Evolutionary conservation across 2,113 vertebrate genomes (phyloP), one percentile per base, ranked within the genome.

Genomic region (Microtus montanus): DNA sequence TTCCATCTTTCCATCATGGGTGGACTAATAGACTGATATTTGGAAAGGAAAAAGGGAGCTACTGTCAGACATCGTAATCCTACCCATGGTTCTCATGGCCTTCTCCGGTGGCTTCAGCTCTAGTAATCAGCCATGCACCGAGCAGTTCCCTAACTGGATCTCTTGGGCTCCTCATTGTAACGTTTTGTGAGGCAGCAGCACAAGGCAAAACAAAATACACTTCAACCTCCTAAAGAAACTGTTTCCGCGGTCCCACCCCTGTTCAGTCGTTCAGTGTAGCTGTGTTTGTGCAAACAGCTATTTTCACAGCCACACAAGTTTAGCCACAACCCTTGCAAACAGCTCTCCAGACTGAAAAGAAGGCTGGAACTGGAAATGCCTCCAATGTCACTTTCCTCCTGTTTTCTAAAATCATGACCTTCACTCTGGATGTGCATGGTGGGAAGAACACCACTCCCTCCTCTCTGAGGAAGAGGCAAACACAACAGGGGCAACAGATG

Each of bases 131-230:
- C 19, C 58, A 35, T 75, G 85, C 91, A 74, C 92, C 89, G 19
- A 95, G 3, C 30, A 77, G 44, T 92, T 95, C 80, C 71, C 75
- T 90, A 70, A 78, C 82, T 90, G 89, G 93, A 96, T 92, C 84
- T 61, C 38, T 35, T 82, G 41, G 71, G 24, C 84, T 95, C 64
- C 54, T 95, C 80, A 88, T n/a, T 88, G n/a, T 85, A 94, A 95
- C 44, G 58, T 87, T 96, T 95, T 95, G 95, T 95, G 95, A 94
- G 84, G 71, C 87, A 77, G 93, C 93, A 95, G 82, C 58, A 96
- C 17, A 22, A 82, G 11, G 19, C 63, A 86, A 49, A 68, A n/a
- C 33, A 28, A 87, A 26, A 38, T 14, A 87, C 2, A 41, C 92
- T 84, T 92, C 10, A 91, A 49, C 87, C 74, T 92, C 96, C 54